Evolutionary conservation across 2,888 invertebrate species (phyloP).

Genomic region (Leucophora obtusa): DNA sequence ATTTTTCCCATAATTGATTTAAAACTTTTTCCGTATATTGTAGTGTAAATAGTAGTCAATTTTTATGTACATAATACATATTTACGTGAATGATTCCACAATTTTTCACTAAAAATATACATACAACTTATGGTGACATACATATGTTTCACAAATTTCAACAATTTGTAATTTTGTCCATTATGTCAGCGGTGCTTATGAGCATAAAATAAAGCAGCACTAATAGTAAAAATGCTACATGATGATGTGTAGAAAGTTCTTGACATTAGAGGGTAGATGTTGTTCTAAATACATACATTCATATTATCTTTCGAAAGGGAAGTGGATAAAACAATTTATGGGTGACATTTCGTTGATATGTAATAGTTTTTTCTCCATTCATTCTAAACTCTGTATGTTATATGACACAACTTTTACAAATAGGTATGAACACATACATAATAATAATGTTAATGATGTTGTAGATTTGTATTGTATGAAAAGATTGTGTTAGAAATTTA

Average conservation of each 20-base stretch:
- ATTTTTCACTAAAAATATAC: not conserved
- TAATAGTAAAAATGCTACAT: not conserved
- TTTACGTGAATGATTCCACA: not conserved
- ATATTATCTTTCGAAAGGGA: not conserved
- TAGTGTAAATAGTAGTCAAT: no score
- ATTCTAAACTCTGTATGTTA: not conserved
- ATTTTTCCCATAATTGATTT: no score
- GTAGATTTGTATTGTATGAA: constrained; percentile 23
- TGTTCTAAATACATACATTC: not conserved
- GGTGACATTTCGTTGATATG: constrained; percentile 35
- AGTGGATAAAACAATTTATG: constrained; percentile 17
- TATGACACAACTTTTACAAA: no score
- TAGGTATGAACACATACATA: not conserved
- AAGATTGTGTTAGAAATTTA: constrained; percentile 1
- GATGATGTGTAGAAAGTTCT: not conserved
- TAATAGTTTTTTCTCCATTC: constrained; percentile 19
- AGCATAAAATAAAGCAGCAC: not conserved
- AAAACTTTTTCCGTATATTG: no score
- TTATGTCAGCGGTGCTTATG: constrained; percentile 8
- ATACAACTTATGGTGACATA: not conserved
- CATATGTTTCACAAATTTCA: constrained; percentile 27
- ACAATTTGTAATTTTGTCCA: constrained; percentile 38
- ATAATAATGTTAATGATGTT: constrained; percentile 35
- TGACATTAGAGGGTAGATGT: not conserved
- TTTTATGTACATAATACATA: no score